Evolutionary conservation across 2,888 invertebrate genomes (phyloP), one percentile per base, ranked within the genome.

Genomic region (Lithophane ornitopus): DNA sequence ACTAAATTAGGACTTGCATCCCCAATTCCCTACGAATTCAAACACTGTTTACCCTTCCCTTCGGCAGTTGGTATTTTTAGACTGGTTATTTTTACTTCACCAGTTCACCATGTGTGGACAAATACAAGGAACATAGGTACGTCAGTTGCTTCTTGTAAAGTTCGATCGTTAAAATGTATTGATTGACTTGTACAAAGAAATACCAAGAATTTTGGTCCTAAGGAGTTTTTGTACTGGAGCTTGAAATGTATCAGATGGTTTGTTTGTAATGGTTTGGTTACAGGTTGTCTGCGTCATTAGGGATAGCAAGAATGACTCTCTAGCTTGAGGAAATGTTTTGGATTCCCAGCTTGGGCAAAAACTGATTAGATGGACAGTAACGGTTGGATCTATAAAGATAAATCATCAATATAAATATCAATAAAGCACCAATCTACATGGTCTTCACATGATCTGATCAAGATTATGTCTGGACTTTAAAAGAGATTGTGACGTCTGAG

Each of bases 131-230:
- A 87, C 39, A 12, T 34, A 22, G 56, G n/a, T n/a, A n/a, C n/a
- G 67, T 61, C 65, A 28, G 78, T 74, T 70, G 69, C 72, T n/a
- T 70, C 66, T 59, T 67, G 74, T 76, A 44, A 26, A 28, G 65
- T 59, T 70, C 70, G 74, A 78, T 80, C 69, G 80, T 87, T 81
- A 79, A 79, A 78, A 84, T 70, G 52, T 81, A 87, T 87, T 74
- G 85, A 86, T 85, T 82, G 74, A 78, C 80, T 87, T 68, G 76
- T 70, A 68, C 84, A 82, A 87, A 87, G 86, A 73, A 76, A 69
- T 86, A 81, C 83, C 73, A 7, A 61, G 82, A 86, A 86, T 28
- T 22, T 56, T 70, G 44, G 12, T 34, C 12, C 67, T 71, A 7
- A 68, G 49, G 12, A 3, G 4, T 26, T 65, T 7, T 11, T 34